Evolutionary conservation across 1,140 invertebrate genomes (phyloP), one percentile per base, ranked within the genome.

Genomic region (Drosophila rufa): DNA sequence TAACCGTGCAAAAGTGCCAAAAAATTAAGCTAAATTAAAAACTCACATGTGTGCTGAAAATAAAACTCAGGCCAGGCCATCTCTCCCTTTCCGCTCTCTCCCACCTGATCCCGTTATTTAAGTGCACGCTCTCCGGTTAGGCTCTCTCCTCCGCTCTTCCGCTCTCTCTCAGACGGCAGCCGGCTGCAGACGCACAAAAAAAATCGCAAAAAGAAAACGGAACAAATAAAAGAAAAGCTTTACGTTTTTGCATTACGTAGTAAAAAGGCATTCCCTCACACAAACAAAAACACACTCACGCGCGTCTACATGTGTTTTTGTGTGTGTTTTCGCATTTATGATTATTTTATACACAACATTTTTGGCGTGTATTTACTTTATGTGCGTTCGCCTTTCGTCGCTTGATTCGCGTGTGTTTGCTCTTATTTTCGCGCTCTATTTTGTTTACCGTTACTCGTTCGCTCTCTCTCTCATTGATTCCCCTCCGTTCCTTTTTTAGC

Each of bases 361-460:
- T 78, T 74, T 85, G 73, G 73, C 60, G 82, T 80, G 55, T 85
- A 79, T 70, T 89, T 73, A 51, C 57, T 87, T 80, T 80, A 69
- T 86, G 68, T 87, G 83, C 76, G 87, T 80, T 89, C 71, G 71
- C 80, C 76, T 87, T 87, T 79, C 62, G 85, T 65, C 61, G 61
- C 43, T 75, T 46, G 51, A 84, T 89, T 90, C 85, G 85, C 85
- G 84, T 90, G 80, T 80, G 79, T 84, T 84, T 45, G 42, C 48
- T 66, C 47, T 80, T 71, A 50, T 62, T 77, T 73, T 48, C 47
- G 56, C 62, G 67, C 50, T 59, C 40, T 60, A 43, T 45, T 56
- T 56, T 68, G 47, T 67, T 46, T 66, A 47, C 46, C 36, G 53
- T 56, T 38, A 40, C 22, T 64, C 62, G 33, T 17, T 55, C 17